Percentiles rank a stretch among this genome's conserved stretches.
These are phyloP conservation scores for Musca domestica DNA, from an alignment of 1,140 invertebrate species.

Conservation along the genomic window DNA sequence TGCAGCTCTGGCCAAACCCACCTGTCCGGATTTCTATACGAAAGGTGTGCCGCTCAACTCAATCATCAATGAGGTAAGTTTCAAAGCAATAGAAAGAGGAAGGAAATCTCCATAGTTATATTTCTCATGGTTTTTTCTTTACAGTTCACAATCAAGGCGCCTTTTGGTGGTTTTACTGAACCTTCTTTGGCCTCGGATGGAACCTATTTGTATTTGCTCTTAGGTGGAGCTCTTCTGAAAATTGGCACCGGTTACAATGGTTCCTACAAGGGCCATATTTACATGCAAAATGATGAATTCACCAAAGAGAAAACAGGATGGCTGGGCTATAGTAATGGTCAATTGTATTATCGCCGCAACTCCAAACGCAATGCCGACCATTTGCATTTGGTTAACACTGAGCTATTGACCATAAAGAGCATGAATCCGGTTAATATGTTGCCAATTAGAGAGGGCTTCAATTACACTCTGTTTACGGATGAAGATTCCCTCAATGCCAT, in stretches of 20 bases:
- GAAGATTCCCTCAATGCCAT: slow-evolving; percentile 53
- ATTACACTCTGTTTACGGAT: slow-evolving; percentile 51
- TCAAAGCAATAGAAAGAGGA: not conserved
- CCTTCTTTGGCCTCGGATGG: slow-evolving; percentile 81
- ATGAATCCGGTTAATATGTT: slow-evolving; percentile 47
- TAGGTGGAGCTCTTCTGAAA: slow-evolving; percentile 77
- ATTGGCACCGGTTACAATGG: slow-evolving; percentile 90
- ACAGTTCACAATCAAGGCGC: slow-evolving; percentile 40
- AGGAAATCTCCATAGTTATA: not conserved
- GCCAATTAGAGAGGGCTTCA: slow-evolving; percentile 45
- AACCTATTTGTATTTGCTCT: slow-evolving; percentile 80
- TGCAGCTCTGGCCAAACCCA: slow-evolving; percentile 78
- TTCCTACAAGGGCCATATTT: slow-evolving; percentile 84
- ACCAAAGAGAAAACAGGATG: slow-evolving; percentile 72
- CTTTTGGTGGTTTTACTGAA: slow-evolving; percentile 39
- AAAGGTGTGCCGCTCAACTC: slow-evolving; percentile 80
- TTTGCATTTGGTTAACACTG: slow-evolving; percentile 47
- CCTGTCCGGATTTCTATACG: slow-evolving; percentile 82
- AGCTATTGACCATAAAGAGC: slow-evolving; percentile 44
- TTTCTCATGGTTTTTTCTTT: not conserved
- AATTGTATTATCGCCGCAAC: slow-evolving; percentile 47
- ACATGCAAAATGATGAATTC: slow-evolving; percentile 76
- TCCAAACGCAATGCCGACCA: slow-evolving; percentile 45
- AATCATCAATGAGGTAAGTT: slow-evolving; percentile 68
- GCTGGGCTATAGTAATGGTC: slow-evolving; percentile 73